These are phyloP conservation scores for Sylvia borin DNA, from an alignment of 2,797 vertebrate genomes.

Conservation along the genomic window DNA sequence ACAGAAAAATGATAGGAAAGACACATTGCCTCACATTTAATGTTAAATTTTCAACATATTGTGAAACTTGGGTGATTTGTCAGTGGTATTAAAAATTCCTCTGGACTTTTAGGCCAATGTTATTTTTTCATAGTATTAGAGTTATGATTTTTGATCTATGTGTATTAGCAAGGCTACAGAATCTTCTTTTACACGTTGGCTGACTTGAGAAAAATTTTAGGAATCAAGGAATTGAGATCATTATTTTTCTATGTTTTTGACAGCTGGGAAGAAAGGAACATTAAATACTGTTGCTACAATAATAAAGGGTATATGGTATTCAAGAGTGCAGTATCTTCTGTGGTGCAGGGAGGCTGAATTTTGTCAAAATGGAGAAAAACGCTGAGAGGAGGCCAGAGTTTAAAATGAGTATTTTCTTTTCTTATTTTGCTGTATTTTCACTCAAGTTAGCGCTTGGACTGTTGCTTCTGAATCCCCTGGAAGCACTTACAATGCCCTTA, in stretches of 20 bases:
- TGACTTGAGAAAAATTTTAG: neutral
- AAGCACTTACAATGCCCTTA: neutral
- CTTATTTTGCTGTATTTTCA: neutral
- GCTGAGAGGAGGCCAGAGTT: neutral
- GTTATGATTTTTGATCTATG: neutral
- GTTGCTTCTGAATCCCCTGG: neutral
- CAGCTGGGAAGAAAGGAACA: neutral
- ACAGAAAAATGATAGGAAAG: neutral
- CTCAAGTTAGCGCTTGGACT: neutral
- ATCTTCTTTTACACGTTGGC: neutral
- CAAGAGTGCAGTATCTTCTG: neutral
- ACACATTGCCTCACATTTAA: neutral
- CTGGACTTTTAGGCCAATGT: neutral
- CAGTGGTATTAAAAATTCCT: neutral
- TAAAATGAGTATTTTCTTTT: neutral
- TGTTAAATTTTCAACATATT: neutral
- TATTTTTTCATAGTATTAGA: neutral
- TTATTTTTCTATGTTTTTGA: neutral
- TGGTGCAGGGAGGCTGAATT: neutral
- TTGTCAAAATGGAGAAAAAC: neutral
- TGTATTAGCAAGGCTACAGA: neutral
- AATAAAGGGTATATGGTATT: rapidly evolving
- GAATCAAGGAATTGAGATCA: neutral
- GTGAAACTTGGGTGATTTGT: neutral
- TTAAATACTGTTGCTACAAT: neutral